These are phyloP conservation scores for Hoplostethus atlanticus DNA, from an alignment of 2,797 vertebrate genomes.

Conservation along the genomic window DNA sequence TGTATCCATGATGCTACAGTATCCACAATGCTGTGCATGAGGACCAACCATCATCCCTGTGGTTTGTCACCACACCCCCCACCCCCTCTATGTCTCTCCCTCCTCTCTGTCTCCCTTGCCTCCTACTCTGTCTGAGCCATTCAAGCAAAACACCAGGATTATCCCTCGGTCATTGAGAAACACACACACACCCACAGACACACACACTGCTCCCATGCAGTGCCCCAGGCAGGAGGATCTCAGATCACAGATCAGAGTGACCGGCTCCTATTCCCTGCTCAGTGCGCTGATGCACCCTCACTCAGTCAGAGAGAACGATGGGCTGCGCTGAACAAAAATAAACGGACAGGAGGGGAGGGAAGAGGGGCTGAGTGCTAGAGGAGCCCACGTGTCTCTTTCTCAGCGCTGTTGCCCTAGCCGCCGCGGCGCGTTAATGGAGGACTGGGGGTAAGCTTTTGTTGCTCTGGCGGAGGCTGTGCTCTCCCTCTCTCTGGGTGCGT, in stretches of 20 bases:
- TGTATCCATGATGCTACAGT: constrained; percentile 31
- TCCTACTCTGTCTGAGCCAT: constrained; percentile 59
- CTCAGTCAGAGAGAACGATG: constrained; percentile 28
- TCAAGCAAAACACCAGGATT: constrained; percentile 66
- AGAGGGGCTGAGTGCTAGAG: constrained; percentile 60
- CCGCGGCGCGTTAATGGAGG: constrained; percentile 69
- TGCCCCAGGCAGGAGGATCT: constrained; percentile 39
- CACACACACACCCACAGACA: constrained; percentile 37
- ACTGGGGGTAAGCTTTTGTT: constrained; percentile 85
- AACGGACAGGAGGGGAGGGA: constrained; percentile 46
- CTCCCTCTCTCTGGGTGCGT: constrained; percentile 28
- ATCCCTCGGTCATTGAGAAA: constrained; percentile 53
- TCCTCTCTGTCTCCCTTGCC: constrained; percentile 21
- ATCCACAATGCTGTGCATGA: constrained; percentile 26
- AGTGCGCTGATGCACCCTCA: constrained; percentile 37
- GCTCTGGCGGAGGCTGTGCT: constrained; percentile 53
- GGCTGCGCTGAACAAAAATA: constrained; percentile 39
- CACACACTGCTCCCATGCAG: constrained; percentile 33
- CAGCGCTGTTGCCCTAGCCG: constrained; percentile 65
- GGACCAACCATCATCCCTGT: neutral
- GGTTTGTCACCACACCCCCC: neutral
- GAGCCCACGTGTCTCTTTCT: constrained; percentile 72
- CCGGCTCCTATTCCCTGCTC: constrained; percentile 29
- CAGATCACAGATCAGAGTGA: constrained; percentile 48
- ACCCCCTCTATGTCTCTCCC: constrained; percentile 4